phyloP scores from a whole-genome alignment of 2,797 vertebrate species.

The Meriones psammophilus region DNA sequence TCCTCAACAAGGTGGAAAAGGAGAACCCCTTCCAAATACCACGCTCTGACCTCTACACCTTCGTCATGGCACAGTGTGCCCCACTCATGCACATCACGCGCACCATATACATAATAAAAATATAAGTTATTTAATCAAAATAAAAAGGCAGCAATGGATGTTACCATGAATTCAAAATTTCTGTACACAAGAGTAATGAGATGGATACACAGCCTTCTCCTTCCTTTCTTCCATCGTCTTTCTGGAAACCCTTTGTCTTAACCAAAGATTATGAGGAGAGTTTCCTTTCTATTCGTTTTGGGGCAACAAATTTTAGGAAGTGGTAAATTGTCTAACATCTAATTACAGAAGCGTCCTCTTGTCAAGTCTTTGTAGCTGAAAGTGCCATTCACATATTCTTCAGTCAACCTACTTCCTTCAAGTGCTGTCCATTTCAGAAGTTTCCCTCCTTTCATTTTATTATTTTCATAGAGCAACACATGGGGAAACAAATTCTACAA shows the following conservation, averaged over 20 bases:
- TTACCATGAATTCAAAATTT: not conserved
- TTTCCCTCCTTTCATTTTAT: not conserved
- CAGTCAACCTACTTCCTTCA: not conserved
- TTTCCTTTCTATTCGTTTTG: not conserved
- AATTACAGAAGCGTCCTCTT: conserved; percentile 28
- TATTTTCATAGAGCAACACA: not conserved
- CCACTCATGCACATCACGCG: not conserved
- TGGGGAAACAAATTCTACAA: not conserved
- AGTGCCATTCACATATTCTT: not conserved
- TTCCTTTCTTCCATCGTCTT: not conserved
- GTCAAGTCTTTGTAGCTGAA: not conserved
- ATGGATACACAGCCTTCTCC: not conserved
- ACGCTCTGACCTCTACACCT: not conserved
- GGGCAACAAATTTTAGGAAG: not conserved
- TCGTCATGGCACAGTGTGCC: not conserved
- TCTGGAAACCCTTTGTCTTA: not conserved
- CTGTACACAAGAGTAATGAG: not conserved
- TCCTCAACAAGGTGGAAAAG: not conserved
- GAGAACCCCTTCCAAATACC: not conserved
- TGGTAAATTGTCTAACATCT: not conserved
- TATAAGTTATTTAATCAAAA: not conserved
- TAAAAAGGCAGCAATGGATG: not conserved
- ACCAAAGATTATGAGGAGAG: not conserved
- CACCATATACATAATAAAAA: not conserved
- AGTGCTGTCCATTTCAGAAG: not conserved